phyloP scores from a whole-genome alignment of 2,888 invertebrate genomes.

The Dolichopus griseipennis region DNA sequence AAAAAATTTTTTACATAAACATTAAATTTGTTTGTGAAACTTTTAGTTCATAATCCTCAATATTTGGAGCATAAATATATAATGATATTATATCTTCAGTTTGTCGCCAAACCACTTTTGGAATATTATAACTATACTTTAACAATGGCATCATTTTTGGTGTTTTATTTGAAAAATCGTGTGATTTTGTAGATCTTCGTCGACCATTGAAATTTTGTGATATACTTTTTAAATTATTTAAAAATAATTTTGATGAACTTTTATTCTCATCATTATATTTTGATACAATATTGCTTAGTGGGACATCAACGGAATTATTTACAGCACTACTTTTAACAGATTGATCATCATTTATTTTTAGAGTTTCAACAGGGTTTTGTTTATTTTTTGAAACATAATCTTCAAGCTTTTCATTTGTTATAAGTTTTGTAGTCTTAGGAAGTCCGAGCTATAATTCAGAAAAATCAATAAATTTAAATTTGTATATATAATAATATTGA shows the following conservation, averaged over 20 bases:
- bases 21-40: conserved; percentile 22
- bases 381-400: too few species aligned
- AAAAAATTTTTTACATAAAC: conserved; percentile 18
- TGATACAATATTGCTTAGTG: too few species aligned
- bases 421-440: background rate
- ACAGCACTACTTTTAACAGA: too few species aligned
- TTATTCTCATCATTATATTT: too few species aligned
- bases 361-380: too few species aligned
- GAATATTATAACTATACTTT: conserved; percentile 25
- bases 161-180: too few species aligned
- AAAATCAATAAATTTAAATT: conserved; percentile 13
- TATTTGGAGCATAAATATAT: conserved; percentile 28
- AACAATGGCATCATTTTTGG: conserved; percentile 23
- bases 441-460: background rate
- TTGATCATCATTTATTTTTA: too few species aligned
- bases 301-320: too few species aligned
- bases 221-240: too few species aligned
- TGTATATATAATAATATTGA: background rate
- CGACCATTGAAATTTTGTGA: too few species aligned
- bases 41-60: conserved; percentile 28
- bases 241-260: too few species aligned
- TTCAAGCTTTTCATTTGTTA: background rate
- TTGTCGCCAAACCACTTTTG: conserved; percentile 30
- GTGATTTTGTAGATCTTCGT: too few species aligned
- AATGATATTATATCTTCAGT: conserved; percentile 29